A percentile compares a stretch with the other conserved stretches of the same genome.
phyloP scores from a whole-genome alignment of 2,797 vertebrate genomes.

The Gallinago stenura region DNA sequence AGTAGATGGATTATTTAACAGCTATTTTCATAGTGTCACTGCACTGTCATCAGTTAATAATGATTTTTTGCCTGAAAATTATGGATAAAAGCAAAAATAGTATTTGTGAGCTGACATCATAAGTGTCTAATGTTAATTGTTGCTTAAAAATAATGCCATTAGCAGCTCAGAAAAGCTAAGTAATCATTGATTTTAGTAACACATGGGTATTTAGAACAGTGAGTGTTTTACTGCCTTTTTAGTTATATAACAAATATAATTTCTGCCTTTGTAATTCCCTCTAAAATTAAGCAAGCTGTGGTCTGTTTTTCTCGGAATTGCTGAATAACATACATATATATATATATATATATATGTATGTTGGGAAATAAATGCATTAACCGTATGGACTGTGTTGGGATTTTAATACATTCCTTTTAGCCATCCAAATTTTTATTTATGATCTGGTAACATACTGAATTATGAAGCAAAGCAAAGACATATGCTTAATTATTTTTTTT shows the following conservation, averaged over 20 bases:
- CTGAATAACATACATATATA: not conserved
- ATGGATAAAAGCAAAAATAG: not conserved
- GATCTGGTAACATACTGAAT: not conserved
- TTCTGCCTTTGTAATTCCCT: not conserved
- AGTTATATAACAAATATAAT: not conserved
- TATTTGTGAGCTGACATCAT: not conserved
- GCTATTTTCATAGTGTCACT: not conserved
- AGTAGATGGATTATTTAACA: not conserved
- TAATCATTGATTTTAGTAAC: not conserved
- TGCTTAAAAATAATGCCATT: not conserved
- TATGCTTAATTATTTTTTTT: not conserved
- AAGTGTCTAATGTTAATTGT: not conserved
- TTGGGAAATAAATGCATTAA: not conserved
- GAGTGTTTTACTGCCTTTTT: not conserved
- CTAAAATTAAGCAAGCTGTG: not conserved
- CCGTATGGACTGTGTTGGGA: rapidly evolving
- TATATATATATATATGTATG: not conserved
- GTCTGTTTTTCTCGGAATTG: not conserved
- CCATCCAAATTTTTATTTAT: not conserved
- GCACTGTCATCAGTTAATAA: not conserved
- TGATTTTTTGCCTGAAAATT: not conserved
- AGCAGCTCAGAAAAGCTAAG: not conserved
- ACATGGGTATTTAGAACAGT: not conserved
- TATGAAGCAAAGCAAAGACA: not conserved
- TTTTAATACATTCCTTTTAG: not conserved